Evolutionary conservation across 2,797 vertebrate species (phyloP), one percentile per base, ranked within the genome.

Genomic region (Acipenser transmontanus): DNA sequence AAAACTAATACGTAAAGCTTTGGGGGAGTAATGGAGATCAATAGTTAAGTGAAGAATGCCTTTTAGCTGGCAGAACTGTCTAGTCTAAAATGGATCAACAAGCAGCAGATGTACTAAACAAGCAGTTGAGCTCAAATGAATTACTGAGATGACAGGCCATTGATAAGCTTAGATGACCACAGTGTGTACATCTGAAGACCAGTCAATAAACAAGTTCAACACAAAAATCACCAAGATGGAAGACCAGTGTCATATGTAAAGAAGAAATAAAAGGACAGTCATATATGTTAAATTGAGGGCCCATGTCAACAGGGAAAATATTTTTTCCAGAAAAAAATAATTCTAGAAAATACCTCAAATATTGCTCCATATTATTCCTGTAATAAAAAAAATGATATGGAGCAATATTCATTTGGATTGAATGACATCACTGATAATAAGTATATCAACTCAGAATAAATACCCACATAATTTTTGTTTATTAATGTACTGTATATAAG

Each of bases 1-100:
- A 93, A 87, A 90, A 88, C 92, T 90, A 94, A 91, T 90, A 91
- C 84, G 82, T 88, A 84, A 85, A 88, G 91, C 89, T 91, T 91
- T 88, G 86, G 81, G 81, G 86, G 80, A 88, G 87, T 84, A 88
- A 88, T 82, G 80, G 83, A 85, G 86, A 91, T 90, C 89, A 92
- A 91, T 91, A 91, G 85, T 85, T 89, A 84, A 82, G 86, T 85
- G 89, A 91, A 88, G 80, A 87, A 82, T 86, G 84, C 83, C 83
- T 89, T 72, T 86, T 89, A 85, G 81, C 85, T 87, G 84, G 86
- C 85, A 84, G 82, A 73, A 70, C 86, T 84, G 86, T 85, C 87
- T 88, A 74, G 84, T 76, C 83, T 84, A 81, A 82, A 84, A 80
- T 80, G 81, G 83, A 86, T 87, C 81, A 86, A 82, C 81, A 84